Evolutionary conservation across 2,888 invertebrate species (phyloP).

Genomic region (Mesorhabditis belari): DNA sequence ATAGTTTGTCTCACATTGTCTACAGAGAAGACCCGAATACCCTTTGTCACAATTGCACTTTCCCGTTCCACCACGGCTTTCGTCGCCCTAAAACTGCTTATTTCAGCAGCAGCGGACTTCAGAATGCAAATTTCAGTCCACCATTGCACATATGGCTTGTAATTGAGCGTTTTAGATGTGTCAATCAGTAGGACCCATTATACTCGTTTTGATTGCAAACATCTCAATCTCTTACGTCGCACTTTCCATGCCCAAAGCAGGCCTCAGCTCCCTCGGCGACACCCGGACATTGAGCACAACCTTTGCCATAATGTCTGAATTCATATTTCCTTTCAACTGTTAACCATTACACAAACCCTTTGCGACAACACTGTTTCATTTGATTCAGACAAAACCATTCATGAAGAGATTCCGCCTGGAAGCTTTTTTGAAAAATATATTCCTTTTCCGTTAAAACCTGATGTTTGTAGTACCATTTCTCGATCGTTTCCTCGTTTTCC

Average conservation of each 20-base stretch:
- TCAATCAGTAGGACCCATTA: too few species aligned
- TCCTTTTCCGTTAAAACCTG: constrained; percentile 15
- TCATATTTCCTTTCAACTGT: constrained; percentile 52
- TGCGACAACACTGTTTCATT: constrained; percentile 9
- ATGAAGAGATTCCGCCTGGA: constrained; percentile 15
- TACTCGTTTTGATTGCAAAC: too few species aligned
- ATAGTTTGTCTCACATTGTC: constrained; percentile 65
- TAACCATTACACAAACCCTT: neutral
- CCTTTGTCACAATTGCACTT: constrained; percentile 78
- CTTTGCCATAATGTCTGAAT: constrained; percentile 76
- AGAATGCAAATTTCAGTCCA: neutral
- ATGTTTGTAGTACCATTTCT: constrained; percentile 80
- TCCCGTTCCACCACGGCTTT: constrained; percentile 86
- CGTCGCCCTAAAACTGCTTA: constrained; percentile 65
- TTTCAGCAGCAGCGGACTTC: constrained; percentile 5
- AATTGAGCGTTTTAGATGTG: too few species aligned
- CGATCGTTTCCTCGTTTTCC: constrained; percentile 72
- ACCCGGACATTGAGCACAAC: constrained; percentile 74
- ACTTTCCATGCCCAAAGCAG: constrained; percentile 77
- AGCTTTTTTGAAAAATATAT: neutral
- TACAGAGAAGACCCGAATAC: constrained; percentile 72
- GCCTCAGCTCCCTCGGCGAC: constrained; percentile 63
- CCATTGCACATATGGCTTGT: too few species aligned
- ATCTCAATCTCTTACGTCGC: constrained; percentile 58
- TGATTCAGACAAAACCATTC: constrained; percentile 23